These are phyloP conservation scores for Drosophila elegans DNA, from an alignment of 1,140 invertebrate species.

Conservation along the genomic window DNA sequence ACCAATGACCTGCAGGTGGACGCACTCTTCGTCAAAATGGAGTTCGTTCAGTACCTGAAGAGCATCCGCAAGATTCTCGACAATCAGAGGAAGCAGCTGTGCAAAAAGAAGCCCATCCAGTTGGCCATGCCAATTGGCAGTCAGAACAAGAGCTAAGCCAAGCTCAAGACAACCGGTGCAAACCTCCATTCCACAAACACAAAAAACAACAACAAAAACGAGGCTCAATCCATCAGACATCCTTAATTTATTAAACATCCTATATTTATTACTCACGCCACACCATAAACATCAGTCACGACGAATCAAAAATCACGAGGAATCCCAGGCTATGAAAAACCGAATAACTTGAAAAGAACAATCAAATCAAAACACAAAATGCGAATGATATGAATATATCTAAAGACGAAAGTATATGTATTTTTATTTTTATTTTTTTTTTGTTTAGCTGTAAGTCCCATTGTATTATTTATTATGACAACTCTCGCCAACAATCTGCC, in stretches of 20 bases:
- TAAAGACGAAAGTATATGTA: background rate
- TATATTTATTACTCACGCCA: slow-evolving; percentile 38
- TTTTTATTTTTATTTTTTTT: slow-evolving; percentile 16
- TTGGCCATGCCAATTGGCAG: background rate
- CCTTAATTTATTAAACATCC: slow-evolving; percentile 47
- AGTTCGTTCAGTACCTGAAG: slow-evolving; percentile 55
- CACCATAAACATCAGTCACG: slow-evolving; percentile 6
- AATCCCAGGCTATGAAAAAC: slow-evolving; percentile 43
- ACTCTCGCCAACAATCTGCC: slow-evolving; percentile 38
- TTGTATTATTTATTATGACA: slow-evolving; percentile 66
- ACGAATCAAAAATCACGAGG: slow-evolving; percentile 14
- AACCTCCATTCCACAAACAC: slow-evolving; percentile 27
- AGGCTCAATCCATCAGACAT: slow-evolving; percentile 51
- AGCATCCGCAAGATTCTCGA: slow-evolving; percentile 38
- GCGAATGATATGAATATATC: slow-evolving; percentile 15
- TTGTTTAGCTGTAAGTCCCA: slow-evolving; percentile 28
- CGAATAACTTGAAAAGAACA: slow-evolving; percentile 31
- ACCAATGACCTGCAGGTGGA: slow-evolving; percentile 19
- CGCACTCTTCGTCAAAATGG: slow-evolving; percentile 46
- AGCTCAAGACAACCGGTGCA: slow-evolving; percentile 5
- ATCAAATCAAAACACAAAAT: slow-evolving; percentile 1
- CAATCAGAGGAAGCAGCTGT: slow-evolving; percentile 16
- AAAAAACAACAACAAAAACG: slow-evolving; percentile 5
- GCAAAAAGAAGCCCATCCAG: background rate
- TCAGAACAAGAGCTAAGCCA: background rate